Evolutionary conservation across 2,113 vertebrate genomes (phyloP).

Genomic region (Zootoca vivipara): DNA sequence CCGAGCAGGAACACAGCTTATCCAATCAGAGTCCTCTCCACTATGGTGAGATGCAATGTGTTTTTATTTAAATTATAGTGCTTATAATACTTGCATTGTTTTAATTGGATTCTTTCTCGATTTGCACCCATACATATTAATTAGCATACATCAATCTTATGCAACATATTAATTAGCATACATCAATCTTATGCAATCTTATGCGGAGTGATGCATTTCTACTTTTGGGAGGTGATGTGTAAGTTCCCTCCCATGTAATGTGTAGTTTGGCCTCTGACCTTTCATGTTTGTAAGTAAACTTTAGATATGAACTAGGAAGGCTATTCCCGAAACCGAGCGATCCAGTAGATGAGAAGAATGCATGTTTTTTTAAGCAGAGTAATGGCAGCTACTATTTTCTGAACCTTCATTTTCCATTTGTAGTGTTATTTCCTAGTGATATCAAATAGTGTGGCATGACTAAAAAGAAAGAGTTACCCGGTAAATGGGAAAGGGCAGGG

Average conservation of each 20-base stretch:
- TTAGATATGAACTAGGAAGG: neutral
- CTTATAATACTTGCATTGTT: no score
- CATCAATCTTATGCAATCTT: no score
- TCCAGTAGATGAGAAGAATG: conserved; percentile 51
- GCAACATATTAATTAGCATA: no score
- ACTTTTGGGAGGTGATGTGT: no score
- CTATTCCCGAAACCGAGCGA: neutral
- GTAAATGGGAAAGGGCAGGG: conserved; percentile 60
- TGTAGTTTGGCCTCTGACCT: neutral
- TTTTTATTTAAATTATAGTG: no score
- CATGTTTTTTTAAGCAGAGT: conserved; percentile 50
- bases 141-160: no score
- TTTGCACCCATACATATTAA: no score
- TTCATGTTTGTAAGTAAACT: neutral
- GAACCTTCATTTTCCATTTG: conserved; percentile 52
- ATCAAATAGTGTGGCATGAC: conserved; percentile 44
- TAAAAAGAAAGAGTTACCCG: conserved; percentile 27
- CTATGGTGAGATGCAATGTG: no score
- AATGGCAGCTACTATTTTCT: conserved; percentile 59
- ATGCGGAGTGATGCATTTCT: no score
- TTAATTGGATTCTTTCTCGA: no score
- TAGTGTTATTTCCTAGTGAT: conserved; percentile 64
- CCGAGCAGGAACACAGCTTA: no score
- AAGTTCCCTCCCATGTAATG: neutral
- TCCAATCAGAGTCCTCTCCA: no score